Conservation (phyloP, 30 jellyfish, hydroid and myxozoan genomes). For the Aurelia sp. region DNA sequence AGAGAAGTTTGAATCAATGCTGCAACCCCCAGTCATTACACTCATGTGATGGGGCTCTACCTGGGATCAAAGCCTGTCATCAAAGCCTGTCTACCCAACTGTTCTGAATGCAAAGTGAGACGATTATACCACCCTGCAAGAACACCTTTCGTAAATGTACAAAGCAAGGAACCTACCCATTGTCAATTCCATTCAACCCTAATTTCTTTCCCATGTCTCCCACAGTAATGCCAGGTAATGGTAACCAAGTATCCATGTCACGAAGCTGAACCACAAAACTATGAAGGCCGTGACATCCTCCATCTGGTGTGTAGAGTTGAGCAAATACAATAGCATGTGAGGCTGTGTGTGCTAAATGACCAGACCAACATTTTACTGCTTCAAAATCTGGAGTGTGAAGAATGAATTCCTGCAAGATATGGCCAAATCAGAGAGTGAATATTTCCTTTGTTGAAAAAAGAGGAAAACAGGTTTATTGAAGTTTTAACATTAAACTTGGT, state of each 20-base stretch:
- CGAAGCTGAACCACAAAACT: slow-evolving; percentile 85
- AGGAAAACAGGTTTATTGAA: neutral
- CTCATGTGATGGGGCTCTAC: too few relatives aligned
- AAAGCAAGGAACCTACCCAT: slow-evolving; percentile 73
- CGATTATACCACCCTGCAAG: too few relatives aligned
- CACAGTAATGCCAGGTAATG: slow-evolving; percentile 89
- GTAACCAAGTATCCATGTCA: slow-evolving; percentile 41
- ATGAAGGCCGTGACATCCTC: slow-evolving; percentile 95
- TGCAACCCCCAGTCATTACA: too few relatives aligned
- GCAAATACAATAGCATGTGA: slow-evolving; percentile 94
- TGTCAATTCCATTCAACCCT: slow-evolving; percentile 90
- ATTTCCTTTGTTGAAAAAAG: neutral
- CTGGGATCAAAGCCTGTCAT: too few relatives aligned
- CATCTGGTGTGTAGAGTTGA: slow-evolving; percentile 99
- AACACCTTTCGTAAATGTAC: too few relatives aligned
- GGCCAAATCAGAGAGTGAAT: neutral
- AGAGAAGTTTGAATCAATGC: too few relatives aligned
- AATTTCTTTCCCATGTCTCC: slow-evolving; percentile 98
- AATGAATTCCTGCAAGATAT: slow-evolving; percentile 79
- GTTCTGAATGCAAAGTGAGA: too few relatives aligned
- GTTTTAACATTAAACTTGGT: too few relatives aligned
- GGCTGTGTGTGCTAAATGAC: slow-evolving; percentile 91
- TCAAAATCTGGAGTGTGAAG: slow-evolving; percentile 89
- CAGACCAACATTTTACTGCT: slow-evolving; percentile 98
- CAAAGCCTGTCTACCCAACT: too few relatives aligned